Evolutionary conservation across 2,113 vertebrate species (phyloP).

Genomic region (Campylomormyrus numenius): DNA sequence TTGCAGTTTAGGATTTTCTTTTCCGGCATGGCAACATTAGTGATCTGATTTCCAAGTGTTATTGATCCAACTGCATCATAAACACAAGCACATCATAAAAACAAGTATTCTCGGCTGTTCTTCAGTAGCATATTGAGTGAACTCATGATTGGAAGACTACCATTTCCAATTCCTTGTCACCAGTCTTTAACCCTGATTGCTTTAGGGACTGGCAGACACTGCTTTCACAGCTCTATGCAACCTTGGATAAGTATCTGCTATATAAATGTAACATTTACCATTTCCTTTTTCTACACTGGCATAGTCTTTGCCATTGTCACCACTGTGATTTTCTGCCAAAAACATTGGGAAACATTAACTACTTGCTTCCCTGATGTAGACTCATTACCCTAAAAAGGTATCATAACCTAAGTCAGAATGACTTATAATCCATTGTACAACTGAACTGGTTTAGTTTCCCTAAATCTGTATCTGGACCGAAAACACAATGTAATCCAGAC

Average conservation of each 20-base stretch:
- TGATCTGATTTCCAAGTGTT: background rate
- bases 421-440: background rate
- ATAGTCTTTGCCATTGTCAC: background rate
- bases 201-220: background rate
- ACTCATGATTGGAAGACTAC: background rate
- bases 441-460: background rate
- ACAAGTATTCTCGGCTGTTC: background rate
- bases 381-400: background rate
- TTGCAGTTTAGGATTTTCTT: background rate
- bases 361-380: background rate
- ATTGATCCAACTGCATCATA: background rate
- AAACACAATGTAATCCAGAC: background rate
- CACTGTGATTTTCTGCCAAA: background rate
- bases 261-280: background rate
- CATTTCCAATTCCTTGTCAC: background rate
- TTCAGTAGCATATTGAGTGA: background rate
- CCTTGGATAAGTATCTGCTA: background rate
- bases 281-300: background rate
- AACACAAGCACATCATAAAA: background rate
- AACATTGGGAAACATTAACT: background rate
- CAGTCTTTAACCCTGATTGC: background rate
- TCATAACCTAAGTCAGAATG: background rate
- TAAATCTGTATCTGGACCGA: background rate
- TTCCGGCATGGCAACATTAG: background rate
- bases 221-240: background rate